phyloP scores from a whole-genome alignment of 2,113 vertebrate species.

The Psettodes erumei region DNA sequence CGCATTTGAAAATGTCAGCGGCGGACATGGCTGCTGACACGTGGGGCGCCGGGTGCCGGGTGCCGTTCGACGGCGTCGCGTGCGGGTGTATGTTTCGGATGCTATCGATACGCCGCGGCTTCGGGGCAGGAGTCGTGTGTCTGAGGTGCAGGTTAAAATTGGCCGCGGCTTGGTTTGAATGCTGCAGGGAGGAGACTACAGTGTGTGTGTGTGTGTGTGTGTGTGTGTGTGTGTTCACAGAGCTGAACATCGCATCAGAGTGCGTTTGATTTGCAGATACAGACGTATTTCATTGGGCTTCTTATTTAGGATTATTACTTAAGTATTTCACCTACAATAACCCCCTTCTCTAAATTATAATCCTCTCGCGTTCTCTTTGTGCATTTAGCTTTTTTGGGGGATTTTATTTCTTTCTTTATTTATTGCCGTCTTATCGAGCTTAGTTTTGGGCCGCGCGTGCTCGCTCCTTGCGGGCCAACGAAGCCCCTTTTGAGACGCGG shows the following conservation, averaged over 20 bases:
- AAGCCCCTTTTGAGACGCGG: constrained; percentile 27
- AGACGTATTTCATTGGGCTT: constrained; percentile 7
- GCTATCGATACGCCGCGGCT: no score
- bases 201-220: not conserved
- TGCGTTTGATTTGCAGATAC: constrained; percentile 15
- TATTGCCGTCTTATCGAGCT: constrained; percentile 25
- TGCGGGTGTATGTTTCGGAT: no score
- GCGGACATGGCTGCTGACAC: no score
- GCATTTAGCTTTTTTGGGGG: not conserved
- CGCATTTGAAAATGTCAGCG: no score
- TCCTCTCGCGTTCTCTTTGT: constrained; percentile 10
- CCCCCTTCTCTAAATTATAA: not conserved
- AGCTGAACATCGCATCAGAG: no score
- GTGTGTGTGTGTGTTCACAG: not conserved
- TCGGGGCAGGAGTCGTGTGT: constrained; percentile 58
- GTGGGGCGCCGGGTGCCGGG: no score
- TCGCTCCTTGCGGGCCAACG: constrained; percentile 3
- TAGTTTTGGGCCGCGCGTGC: not conserved
- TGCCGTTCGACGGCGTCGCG: no score
- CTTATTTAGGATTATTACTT: constrained; percentile 15
- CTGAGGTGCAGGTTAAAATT: constrained; percentile 57
- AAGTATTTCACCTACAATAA: not conserved
- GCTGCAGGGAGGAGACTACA: constrained; percentile 47
- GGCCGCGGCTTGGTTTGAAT: constrained; percentile 47
- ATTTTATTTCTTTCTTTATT: no score